A percentile compares a stretch with the other conserved stretches of the same genome.
Evolutionary conservation across 2,888 invertebrate genomes (phyloP).

Genomic region (Agrotis clavis): DNA sequence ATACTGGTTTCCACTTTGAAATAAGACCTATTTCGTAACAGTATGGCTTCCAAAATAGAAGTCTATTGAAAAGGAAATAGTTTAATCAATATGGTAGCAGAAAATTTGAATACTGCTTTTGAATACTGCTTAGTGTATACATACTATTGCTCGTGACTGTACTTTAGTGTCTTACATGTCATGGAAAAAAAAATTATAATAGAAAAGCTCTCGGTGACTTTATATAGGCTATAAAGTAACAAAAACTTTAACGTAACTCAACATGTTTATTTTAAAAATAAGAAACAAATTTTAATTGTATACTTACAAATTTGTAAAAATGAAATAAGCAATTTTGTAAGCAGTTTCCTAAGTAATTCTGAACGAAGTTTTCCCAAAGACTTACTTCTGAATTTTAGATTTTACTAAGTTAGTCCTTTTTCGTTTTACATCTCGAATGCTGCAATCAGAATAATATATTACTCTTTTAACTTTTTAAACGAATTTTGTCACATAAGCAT

Average conservation of each 20-base stretch:
- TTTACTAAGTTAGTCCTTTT: constrained; percentile 25
- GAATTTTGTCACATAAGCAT: not conserved
- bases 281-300: constrained; percentile 5
- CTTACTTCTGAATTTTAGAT: constrained; percentile 6
- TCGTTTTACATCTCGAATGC: constrained; percentile 3
- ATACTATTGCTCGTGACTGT: too few relatives aligned
- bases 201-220: too few relatives aligned
- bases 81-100: too few relatives aligned
- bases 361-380: constrained; percentile 20
- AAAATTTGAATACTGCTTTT: too few relatives aligned
- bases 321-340: constrained; percentile 35
- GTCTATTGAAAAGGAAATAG: too few relatives aligned
- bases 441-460: constrained; percentile 16
- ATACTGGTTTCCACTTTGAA: too few relatives aligned
- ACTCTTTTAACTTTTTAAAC: not conserved
- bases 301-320: constrained; percentile 12
- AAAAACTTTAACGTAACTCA: not conserved
- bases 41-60: too few relatives aligned
- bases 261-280: constrained; percentile 4
- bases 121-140: too few relatives aligned
- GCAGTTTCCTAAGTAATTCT: constrained; percentile 30
- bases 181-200: too few relatives aligned
- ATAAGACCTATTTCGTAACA: too few relatives aligned
- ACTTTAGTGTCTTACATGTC: too few relatives aligned
- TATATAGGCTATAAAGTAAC: too few relatives aligned